These are phyloP conservation scores for Petrocephalus microphthalmus DNA, from an alignment of 2,113 vertebrate species.

Conservation along the genomic window DNA sequence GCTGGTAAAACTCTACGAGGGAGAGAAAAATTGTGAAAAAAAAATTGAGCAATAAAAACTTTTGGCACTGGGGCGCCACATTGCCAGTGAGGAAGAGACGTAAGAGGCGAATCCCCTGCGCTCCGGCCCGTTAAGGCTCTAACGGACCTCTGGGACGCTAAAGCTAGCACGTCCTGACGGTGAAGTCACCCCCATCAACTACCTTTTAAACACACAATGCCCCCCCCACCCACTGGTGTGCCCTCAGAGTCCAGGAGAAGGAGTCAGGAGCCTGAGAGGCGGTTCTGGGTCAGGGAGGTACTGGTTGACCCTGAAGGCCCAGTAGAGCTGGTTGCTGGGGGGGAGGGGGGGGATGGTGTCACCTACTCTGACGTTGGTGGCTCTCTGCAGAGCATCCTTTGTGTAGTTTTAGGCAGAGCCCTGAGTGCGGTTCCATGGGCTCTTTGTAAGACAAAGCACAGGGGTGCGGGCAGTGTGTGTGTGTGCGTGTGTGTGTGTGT, in stretches of 20 bases:
- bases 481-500: too few species aligned
- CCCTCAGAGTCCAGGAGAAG: not conserved
- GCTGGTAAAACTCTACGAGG: not conserved
- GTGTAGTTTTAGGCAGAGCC: not conserved
- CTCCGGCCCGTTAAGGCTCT: not conserved
- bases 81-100: not conserved
- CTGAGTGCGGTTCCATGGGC: not conserved
- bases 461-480: not conserved
- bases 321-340: not conserved
- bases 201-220: not conserved
- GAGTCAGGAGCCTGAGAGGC: not conserved
- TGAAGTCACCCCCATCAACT: not conserved
- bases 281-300: not conserved
- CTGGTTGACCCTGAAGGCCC: not conserved
- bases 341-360: not conserved
- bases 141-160: not conserved
- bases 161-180: not conserved
- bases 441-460: not conserved
- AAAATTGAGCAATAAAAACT: not conserved
- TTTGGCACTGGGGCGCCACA: not conserved
- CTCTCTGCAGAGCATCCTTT: not conserved
- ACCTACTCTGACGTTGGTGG: not conserved
- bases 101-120: not conserved
- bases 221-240: too few species aligned
- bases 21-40: not conserved